Evolutionary conservation across 2,797 vertebrate genomes (phyloP), one percentile per base, ranked within the genome.

Genomic region (Xenentodon cancila): DNA sequence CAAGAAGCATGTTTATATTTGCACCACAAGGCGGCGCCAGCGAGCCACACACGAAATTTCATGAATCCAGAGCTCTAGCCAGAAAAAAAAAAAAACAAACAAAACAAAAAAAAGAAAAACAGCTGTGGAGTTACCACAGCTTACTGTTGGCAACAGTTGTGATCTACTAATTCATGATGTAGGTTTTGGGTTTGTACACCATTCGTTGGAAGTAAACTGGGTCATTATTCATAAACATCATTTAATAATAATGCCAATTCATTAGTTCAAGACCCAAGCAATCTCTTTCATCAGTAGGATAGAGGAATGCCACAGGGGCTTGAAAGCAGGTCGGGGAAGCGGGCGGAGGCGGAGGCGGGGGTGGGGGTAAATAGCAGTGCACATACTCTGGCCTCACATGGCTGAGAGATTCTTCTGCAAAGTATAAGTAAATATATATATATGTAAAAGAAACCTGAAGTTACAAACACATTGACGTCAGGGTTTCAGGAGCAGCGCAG

Each of bases 181-280:
- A 71, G 73, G 65, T 85, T 87, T 88, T 69, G 63, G 75, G 75
- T 79, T 86, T 60, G 53, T 74, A 70, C 53, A 12, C 61, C 68
- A 68, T 82, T 81, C 88, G 79, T 17, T 43, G 75, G 79, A 77
- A 80, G 83, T 80, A 88, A 92, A 92, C 84, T 90, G 73, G 90
- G 88, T 91, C 90, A 90, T 88, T 61, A 89, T 90, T 87, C 86
- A 88, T 84, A 84, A 92, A 91, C 90, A 92, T 91, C 86, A 91
- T 92, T 91, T 92, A 91, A 92, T 92, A 90, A 92, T 92, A 91
- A 93, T 90, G 87, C 66, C 79, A 85, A 90, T 90, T 92, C 88
- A 90, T 90, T 91, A 91, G 89, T 70, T 79, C 88, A 89, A 91
- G 80, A 85, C 78, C 82, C 74, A 75, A 82, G 83, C 78, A 85